Evolutionary conservation across 1,140 invertebrate species (phyloP).

Genomic region (Hestina assimilis): DNA sequence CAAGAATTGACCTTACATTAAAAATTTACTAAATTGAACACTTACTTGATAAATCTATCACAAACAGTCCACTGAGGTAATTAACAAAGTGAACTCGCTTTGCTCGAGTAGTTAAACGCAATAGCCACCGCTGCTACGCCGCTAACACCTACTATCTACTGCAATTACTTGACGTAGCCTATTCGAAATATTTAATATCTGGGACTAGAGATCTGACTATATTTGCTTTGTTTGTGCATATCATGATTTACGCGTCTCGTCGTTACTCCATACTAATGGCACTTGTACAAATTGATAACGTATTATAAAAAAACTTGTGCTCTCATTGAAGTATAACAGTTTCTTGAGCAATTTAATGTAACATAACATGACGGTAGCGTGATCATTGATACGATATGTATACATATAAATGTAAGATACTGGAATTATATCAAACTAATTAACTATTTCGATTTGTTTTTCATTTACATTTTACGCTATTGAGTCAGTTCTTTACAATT

Average conservation of each 20-base stretch:
- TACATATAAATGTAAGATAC: slow-evolving; percentile 11
- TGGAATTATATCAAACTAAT: slow-evolving; percentile 2
- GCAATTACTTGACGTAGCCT: slow-evolving; percentile 50
- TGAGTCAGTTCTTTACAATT: slow-evolving; percentile 3
- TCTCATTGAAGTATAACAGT: background rate
- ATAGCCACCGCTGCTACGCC: background rate
- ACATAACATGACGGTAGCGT: background rate
- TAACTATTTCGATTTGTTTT: background rate
- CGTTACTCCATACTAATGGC: background rate
- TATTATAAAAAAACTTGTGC: background rate
- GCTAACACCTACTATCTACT: slow-evolving; percentile 40
- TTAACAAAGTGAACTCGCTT: slow-evolving; percentile 60
- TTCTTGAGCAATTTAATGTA: slow-evolving; percentile 3
- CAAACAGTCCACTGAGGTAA: slow-evolving; percentile 75
- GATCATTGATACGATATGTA: slow-evolving; percentile 12
- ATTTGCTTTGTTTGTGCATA: slow-evolving; percentile 54
- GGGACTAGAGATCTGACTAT: slow-evolving; percentile 75
- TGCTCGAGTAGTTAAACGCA: slow-evolving; percentile 15
- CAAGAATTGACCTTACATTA: slow-evolving; percentile 71
- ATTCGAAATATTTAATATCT: slow-evolving; percentile 49
- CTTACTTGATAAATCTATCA: slow-evolving; percentile 76
- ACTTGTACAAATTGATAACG: too few relatives aligned
- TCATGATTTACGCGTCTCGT: background rate
- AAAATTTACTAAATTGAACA: slow-evolving; percentile 73
- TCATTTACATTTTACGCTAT: background rate